Base-by-base conservation (phyloP, 2,888 invertebrate species). In the Eucera pruinosa region DNA sequence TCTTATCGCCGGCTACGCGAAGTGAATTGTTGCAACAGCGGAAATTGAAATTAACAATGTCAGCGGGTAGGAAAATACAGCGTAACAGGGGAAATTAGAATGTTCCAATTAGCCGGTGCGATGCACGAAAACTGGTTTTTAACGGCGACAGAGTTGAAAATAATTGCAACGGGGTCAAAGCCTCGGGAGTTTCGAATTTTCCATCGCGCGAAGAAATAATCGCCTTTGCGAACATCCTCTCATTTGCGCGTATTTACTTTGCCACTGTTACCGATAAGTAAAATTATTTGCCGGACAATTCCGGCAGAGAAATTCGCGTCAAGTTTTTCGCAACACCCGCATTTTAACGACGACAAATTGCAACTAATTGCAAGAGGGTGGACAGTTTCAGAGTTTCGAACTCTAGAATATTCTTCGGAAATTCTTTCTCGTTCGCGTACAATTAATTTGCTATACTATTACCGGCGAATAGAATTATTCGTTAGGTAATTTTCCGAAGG, bases 91-190 rank as follows among this genome's bases (percentile, higher is more conserved):
- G 62, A 41, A 60, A 64, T 58, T 64, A 54, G 74, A 54, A 60
- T 74, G 58, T 68, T 68, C 57, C 54, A 64, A 68, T 77, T 77
- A 64, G 23, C 52, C 27, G 20, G 47, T 2, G 36, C 64, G 15
- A 36, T 43, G 67, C 41, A 58, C 47, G 58, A 9, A 54, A 75
- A 66, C 50, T 75, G 54, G 43, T 39, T 71, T 64, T 79, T 77
- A 83, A 81, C 72, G 75, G 60, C 58, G 67, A 58, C 65, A 54
- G 58, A 61, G 70, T 60, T 61, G 60, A 67, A 79, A 73, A 74
- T 81, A 78, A 83, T 83, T 83, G 78, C 70, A 58, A 54, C 23
- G 43, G 7, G 4, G n/a, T n/a, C n/a, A n/a, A n/a, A n/a, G n/a
- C n/a, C n/a, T n/a, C 33, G 33, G 7, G 33, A 7, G 33, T 3